Evolutionary conservation across 2,113 vertebrate species (phyloP), one percentile per base, ranked within the genome.

Genomic region (Rhabdornis inornatus): DNA sequence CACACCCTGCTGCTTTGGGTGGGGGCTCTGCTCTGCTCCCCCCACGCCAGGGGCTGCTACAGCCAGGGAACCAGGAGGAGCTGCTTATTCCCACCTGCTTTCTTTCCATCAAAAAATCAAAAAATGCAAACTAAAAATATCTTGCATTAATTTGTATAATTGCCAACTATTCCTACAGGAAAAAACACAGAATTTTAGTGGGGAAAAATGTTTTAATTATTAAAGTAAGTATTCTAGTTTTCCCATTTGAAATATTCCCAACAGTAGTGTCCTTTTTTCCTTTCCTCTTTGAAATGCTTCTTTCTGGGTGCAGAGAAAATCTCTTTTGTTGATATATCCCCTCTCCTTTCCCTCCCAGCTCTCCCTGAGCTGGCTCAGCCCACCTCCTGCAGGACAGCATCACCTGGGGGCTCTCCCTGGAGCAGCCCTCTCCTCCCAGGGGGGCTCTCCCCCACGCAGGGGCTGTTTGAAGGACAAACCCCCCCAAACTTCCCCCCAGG

Each of bases 141-240:
- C 65, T 77, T 39, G 88, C 74, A 92, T 90, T 90, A 25, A 85
- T 95, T 59, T 92, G 65, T 90, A 90, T 70, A 83, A 84, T 63
- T 44, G 11, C 55, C 64, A 42, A 30, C 59, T 61, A 60, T 77
- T 92, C 80, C 82, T 59, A 31, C 27, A 71, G 85, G 61, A 75
- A 52, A 82, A 87, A 78, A 45, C 37, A 44, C 19, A 12, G 47
- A 56, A 72, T 39, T 83, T 78, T 4, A 44, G 7, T 7, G 27
- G 14, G 14, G 8, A 2, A 15, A 81, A 10, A n/a, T 14, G 39
- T 55, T 77, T 96, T 47, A 77, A 87, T 94, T 86, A 87, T 91
- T 91, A 37, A 87, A 59, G 40, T 7, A 90, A 85, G 33, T 31
- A 50, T 82, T 66, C 60, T 63, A 15, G 3, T 69, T 61, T 78